Percentiles rank a stretch among this genome's conserved stretches.
Evolutionary conservation across 2,888 invertebrate species (phyloP).

Genomic region (Ashinkailepas kermadecensis): DNA sequence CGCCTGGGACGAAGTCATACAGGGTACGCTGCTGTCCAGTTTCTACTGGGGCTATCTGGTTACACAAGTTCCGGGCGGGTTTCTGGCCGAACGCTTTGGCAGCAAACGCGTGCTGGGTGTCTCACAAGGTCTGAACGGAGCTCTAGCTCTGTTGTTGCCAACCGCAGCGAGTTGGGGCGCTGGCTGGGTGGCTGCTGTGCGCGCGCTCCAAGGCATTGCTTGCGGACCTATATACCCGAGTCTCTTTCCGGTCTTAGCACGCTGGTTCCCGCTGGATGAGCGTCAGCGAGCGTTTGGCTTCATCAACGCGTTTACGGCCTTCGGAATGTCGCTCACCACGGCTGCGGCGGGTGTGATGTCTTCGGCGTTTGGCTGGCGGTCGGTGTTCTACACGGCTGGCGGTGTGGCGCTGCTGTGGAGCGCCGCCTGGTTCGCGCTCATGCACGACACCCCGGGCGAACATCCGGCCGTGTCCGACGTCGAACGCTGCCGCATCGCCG

Average conservation of each 20-base stretch:
- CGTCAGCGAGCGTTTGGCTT: neutral
- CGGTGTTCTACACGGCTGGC: constrained; percentile 2
- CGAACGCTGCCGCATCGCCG: neutral
- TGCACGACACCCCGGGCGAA: neutral
- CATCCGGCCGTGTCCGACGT: neutral
- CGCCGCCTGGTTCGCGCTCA: neutral
- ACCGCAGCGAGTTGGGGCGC: neutral
- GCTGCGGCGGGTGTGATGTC: neutral
- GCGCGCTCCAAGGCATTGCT: neutral
- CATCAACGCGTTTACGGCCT: neutral
- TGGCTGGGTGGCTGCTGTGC: neutral
- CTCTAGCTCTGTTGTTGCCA: constrained; percentile 1
- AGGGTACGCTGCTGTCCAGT: neutral
- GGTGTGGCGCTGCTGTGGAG: constrained; percentile 1
- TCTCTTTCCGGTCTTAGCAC: constrained; percentile 12
- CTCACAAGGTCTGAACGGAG: neutral
- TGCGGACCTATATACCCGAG: constrained; percentile 14
- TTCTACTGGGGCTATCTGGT: constrained; percentile 21
- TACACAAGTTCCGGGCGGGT: constrained; percentile 3
- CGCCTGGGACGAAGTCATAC: neutral
- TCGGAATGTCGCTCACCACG: neutral
- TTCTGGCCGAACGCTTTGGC: constrained; percentile 10
- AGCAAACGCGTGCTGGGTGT: constrained; percentile 10
- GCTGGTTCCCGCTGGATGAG: constrained; percentile 20
- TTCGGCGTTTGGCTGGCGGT: neutral